These are phyloP conservation scores for Apis dorsata DNA, from an alignment of 1,140 invertebrate genomes.

Conservation along the genomic window DNA sequence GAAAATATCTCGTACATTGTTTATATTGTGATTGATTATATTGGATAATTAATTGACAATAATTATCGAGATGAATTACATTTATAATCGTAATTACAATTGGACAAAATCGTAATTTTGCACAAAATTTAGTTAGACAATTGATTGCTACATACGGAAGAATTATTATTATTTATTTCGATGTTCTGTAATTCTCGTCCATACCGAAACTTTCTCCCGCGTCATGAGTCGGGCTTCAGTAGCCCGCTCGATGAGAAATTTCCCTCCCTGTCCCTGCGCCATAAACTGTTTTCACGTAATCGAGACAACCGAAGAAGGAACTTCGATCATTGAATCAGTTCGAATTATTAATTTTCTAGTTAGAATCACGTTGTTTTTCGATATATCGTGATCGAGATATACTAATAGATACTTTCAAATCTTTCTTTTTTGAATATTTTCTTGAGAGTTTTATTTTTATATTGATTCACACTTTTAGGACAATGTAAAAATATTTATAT, in stretches of 20 bases:
- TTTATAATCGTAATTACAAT: not conserved
- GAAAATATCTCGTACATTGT: too few species aligned
- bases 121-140: not conserved
- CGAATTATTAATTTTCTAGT: not conserved
- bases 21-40: not conserved
- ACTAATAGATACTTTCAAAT: too few species aligned
- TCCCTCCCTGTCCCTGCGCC: not conserved
- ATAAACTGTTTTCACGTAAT: not conserved
- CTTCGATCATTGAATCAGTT: not conserved
- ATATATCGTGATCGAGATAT: too few species aligned
- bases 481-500: too few species aligned
- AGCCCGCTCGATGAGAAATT: conserved; percentile 29
- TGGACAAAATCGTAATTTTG: not conserved
- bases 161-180: conserved; percentile 22
- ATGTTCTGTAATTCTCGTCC: conserved; percentile 19
- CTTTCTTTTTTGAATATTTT: too few species aligned
- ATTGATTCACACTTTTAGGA: too few species aligned
- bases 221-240: not conserved
- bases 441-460: too few species aligned
- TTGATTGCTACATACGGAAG: not conserved
- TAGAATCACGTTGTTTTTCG: not conserved
- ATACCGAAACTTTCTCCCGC: conserved; percentile 42
- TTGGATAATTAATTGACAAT: not conserved
- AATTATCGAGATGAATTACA: not conserved
- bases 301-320: not conserved